Evolutionary conservation across 2,113 vertebrate species (phyloP).

Genomic region (Shinisaurus crocodilurus): DNA sequence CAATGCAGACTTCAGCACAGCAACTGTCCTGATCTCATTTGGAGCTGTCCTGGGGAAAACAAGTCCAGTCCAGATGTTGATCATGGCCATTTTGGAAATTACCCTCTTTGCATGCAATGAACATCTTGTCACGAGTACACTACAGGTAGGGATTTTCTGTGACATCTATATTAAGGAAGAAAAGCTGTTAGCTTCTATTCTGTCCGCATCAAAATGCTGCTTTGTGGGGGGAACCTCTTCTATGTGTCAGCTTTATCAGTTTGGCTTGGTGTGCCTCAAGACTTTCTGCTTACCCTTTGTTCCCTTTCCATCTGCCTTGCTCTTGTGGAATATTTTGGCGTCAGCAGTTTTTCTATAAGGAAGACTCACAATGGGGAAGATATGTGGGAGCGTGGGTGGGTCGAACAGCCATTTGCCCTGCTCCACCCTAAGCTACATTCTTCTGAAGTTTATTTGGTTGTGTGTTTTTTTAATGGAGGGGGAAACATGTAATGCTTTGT

Average conservation of each 20-base stretch:
- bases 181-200: neutral
- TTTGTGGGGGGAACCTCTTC: neutral
- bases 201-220: neutral
- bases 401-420: neutral
- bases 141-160: slow-evolving; percentile 74
- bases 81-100: slow-evolving; percentile 93
- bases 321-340: neutral
- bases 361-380: neutral
- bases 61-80: slow-evolving; percentile 92
- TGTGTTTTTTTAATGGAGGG: neutral
- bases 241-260: neutral
- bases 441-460: neutral
- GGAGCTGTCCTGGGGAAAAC: slow-evolving; percentile 95
- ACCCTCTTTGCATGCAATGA: slow-evolving; percentile 89
- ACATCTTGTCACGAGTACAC: slow-evolving; percentile 74
- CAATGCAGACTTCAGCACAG: slow-evolving; percentile 96
- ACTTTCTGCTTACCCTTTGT: neutral
- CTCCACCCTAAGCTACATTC: neutral
- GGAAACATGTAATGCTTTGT: neutral
- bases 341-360: neutral
- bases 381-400: neutral
- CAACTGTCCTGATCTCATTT: slow-evolving; percentile 93
- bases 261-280: neutral
- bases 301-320: neutral
- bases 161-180: neutral